A percentile compares a stretch with the other conserved stretches of the same genome.
These are phyloP conservation scores for Lymantria dispar DNA, from an alignment of 2,888 invertebrate species.

Conservation along the genomic window DNA sequence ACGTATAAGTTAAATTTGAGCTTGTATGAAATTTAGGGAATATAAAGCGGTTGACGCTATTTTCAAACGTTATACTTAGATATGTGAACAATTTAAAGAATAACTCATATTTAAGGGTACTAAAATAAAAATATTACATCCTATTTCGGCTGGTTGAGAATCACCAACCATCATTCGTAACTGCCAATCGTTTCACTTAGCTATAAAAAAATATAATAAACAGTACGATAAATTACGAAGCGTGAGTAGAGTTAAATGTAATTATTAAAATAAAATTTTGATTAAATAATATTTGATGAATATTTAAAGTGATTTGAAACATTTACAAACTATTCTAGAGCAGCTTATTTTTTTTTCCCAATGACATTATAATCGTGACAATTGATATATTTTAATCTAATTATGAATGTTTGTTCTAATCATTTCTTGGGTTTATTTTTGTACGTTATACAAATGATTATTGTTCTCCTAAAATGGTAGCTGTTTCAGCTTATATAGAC, in stretches of 20 bases:
- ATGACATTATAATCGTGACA: neutral
- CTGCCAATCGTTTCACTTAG: slow-evolving; percentile 74
- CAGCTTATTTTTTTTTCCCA: slow-evolving; percentile 33
- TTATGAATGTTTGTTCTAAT: neutral
- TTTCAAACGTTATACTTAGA: slow-evolving; percentile 44
- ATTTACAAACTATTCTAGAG: slow-evolving; percentile 33
- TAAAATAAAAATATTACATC: slow-evolving; percentile 34
- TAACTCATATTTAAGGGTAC: slow-evolving; percentile 38
- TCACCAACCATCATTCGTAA: slow-evolving; percentile 48
- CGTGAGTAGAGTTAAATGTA: slow-evolving; percentile 66
- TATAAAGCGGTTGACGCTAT: slow-evolving; percentile 44
- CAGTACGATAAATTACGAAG: slow-evolving; percentile 51
- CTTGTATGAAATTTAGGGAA: slow-evolving; percentile 68
- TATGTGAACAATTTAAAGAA: slow-evolving; percentile 46
- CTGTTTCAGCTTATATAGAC: slow-evolving; percentile 15
- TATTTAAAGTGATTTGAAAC: slow-evolving; percentile 50
- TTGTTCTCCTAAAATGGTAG: neutral
- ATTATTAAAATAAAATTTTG: slow-evolving; percentile 77
- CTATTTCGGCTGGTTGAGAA: slow-evolving; percentile 41
- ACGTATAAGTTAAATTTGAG: slow-evolving; percentile 79
- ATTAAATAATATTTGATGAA: slow-evolving; percentile 77
- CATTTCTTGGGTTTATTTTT: too few species aligned
- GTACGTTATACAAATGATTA: too few species aligned
- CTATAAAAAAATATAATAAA: slow-evolving; percentile 50
- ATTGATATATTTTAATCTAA: neutral